Evolutionary conservation across 1,140 invertebrate genomes (phyloP), one percentile per base, ranked within the genome.

Genomic region (Polypedilum pembai): DNA sequence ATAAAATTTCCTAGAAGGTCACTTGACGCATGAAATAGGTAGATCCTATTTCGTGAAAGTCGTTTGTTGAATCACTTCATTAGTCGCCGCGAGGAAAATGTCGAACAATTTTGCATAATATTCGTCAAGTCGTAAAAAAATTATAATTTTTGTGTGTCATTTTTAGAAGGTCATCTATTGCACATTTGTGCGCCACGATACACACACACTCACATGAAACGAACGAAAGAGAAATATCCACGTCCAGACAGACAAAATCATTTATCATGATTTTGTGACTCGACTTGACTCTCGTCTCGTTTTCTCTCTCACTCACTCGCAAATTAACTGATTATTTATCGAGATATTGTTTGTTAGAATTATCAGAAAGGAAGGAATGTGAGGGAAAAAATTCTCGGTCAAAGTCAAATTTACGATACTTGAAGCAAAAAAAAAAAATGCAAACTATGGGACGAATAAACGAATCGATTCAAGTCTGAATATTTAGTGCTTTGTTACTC

Each of bases 261-360:
- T 69, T 69, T 69, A 69, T 69, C 65, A 69, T 69, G 65, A 69
- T 69, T 69, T 69, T n/a, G 65, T 69, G 65, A 69, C 65, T 69
- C n/a, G 10, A 17, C 24, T 33, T 33, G 24, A 33, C 24, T 33
- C 45, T 56, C 65, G 65, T 69, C 65, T 69, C 65, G 65, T 69
- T 69, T 69, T 69, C 65, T 69, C n/a, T 8, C 18, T 18, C 63
- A 17, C n/a, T 66, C 65, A 18, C 10, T n/a, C n/a, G 18, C 65
- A 69, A 69, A 69, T 69, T 69, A 69, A 69, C 65, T 69, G 65
- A 69, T 69, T 69, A 69, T 69, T 69, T 69, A 69, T 69, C 65
- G 65, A 69, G 65, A 69, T 69, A 69, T 69, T 69, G 65, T 69
- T 69, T 69, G 65, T 8, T 18, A 18, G 20, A 69, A 69, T 69